A percentile compares a stretch with the other conserved stretches of the same genome.
phyloP scores from a whole-genome alignment of 1,140 invertebrate species.

The Brachionus koreanus region DNA sequence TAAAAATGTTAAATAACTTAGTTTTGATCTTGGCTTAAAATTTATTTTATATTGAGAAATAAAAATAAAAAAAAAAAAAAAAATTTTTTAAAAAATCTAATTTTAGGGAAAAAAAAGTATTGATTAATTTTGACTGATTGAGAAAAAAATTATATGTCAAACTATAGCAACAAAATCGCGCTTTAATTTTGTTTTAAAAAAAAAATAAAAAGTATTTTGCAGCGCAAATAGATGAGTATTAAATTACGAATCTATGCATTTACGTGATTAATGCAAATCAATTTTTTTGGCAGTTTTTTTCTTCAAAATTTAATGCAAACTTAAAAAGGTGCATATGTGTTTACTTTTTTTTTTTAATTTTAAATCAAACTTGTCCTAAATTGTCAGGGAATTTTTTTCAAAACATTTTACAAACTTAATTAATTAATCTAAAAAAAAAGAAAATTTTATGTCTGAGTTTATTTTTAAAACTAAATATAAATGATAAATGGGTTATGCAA shows the following conservation, averaged over 20 bases:
- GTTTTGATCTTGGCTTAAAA: not conserved
- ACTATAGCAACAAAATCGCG: not conserved
- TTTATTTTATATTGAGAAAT: not conserved
- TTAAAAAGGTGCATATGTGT: no score
- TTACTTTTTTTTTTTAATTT: not conserved
- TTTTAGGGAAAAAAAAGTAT: not conserved
- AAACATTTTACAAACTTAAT: not conserved
- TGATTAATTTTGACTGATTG: not conserved
- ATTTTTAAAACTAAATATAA: not conserved
- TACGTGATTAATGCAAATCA: no score
- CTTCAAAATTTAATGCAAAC: no score
- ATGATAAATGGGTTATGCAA: not conserved
- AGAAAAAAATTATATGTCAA: not conserved
- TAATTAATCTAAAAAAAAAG: not conserved
- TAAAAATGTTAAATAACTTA: not conserved
- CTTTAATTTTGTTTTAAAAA: no score
- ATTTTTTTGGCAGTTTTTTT: no score
- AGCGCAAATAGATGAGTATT: no score
- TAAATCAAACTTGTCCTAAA: not conserved
- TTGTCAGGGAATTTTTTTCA: not conserved
- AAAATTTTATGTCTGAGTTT: not conserved
- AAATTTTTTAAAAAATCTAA: not conserved
- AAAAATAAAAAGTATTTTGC: no score
- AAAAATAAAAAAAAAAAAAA: not conserved
- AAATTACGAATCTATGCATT: no score